Conservation (phyloP, 2,113 vertebrate genomes). For the Jacana jacana region DNA sequence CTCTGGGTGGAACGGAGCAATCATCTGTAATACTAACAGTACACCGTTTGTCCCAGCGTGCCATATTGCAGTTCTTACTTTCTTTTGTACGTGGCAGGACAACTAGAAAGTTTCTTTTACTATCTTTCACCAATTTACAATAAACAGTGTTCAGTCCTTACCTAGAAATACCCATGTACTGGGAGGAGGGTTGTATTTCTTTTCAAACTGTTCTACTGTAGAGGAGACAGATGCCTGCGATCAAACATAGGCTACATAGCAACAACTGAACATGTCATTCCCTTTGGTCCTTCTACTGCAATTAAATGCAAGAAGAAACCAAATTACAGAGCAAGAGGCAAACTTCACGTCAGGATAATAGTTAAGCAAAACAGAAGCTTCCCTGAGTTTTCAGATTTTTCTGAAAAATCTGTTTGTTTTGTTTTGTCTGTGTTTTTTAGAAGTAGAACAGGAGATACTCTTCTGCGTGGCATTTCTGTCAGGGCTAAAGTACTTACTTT, state of each 20-base stretch:
- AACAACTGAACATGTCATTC: background rate
- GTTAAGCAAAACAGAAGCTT: background rate
- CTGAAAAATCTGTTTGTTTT: too few species aligned
- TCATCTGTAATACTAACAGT: background rate
- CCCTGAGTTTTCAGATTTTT: background rate
- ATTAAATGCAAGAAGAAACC: background rate
- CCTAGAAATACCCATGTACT: background rate
- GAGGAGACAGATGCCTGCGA: background rate
- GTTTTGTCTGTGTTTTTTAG: background rate
- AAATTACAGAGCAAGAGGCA: background rate
- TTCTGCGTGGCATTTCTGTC: background rate
- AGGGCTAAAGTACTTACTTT: background rate
- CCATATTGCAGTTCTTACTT: background rate
- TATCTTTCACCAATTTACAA: background rate
- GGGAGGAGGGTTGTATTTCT: background rate
- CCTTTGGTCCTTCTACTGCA: background rate
- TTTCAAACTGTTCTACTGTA: background rate
- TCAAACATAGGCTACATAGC: background rate
- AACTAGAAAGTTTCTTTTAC: background rate
- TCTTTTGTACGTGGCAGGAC: background rate
- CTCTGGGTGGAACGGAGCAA: background rate
- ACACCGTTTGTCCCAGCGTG: background rate
- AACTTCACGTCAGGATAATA: background rate
- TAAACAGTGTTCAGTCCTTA: background rate
- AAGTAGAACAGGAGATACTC: background rate